Percentiles rank a stretch among this genome's conserved stretches.
Conservation (phyloP, 1,140 invertebrate species). For the Caerostris darwini region DNA sequence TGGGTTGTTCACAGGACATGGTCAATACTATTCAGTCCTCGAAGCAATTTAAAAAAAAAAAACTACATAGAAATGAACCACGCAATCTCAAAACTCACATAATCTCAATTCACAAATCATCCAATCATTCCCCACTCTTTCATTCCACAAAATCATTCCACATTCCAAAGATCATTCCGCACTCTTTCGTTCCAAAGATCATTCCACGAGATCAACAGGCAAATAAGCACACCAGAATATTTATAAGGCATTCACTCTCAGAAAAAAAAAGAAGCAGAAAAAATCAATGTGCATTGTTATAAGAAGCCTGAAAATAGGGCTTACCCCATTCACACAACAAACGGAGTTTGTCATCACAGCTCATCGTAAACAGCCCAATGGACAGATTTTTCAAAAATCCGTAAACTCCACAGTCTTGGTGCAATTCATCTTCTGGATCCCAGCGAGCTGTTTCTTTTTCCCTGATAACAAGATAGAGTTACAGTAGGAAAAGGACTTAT, state of each 20-base stretch:
- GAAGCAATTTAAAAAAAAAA: too few species aligned
- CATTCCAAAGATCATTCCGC: too few species aligned
- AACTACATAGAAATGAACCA: too few species aligned
- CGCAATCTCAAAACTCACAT: too few species aligned
- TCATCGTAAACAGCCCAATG: slow-evolving; percentile 38
- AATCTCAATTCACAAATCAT: too few species aligned
- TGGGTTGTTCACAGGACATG: too few species aligned
- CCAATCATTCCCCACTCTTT: too few species aligned
- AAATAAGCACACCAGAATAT: background rate
- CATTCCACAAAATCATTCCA: too few species aligned
- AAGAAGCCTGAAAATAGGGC: background rate
- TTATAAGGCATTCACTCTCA: background rate
- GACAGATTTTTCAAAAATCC: background rate
- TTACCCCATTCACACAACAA: slow-evolving; percentile 12
- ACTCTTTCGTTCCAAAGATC: too few species aligned
- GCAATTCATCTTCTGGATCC: background rate
- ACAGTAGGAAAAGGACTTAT: background rate
- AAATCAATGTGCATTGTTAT: background rate
- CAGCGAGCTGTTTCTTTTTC: slow-evolving; percentile 28
- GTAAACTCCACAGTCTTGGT: slow-evolving; percentile 13
- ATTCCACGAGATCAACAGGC: background rate
- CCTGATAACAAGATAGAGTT: background rate
- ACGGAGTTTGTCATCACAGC: slow-evolving; percentile 11
- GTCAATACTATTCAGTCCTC: too few species aligned
- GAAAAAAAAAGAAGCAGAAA: background rate